Evolutionary conservation across 2,113 vertebrate species (phyloP).

Genomic region (Melanerpes formicivorus): DNA sequence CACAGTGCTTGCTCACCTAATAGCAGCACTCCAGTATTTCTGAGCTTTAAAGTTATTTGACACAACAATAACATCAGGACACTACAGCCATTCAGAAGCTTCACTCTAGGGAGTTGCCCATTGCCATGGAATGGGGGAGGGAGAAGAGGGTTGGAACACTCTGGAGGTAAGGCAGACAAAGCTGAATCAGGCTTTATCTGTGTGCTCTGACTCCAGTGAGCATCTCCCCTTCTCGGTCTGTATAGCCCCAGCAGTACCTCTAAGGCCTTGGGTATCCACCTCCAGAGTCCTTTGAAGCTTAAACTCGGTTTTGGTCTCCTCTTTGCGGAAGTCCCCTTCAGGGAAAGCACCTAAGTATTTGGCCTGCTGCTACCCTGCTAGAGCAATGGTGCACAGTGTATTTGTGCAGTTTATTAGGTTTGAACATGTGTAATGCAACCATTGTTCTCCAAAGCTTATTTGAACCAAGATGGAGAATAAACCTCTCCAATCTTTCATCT

Average conservation of each 20-base stretch:
- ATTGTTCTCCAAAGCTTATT: not conserved
- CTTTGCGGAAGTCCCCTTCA: not conserved
- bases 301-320: not conserved
- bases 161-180: not conserved
- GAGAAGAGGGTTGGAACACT: not conserved
- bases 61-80: not conserved
- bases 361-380: not conserved
- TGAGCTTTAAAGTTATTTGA: not conserved
- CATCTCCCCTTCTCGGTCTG: not conserved
- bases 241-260: not conserved
- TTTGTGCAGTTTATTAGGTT: not conserved
- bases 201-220: not conserved
- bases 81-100: not conserved
- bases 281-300: not conserved
- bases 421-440: not conserved
- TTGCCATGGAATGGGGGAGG: not conserved
- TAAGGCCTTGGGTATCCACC: not conserved
- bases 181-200: not conserved
- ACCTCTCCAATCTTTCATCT: not conserved
- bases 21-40: not conserved
- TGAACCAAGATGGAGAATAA: not conserved
- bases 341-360: rapidly evolving
- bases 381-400: not conserved
- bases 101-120: not conserved
- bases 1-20: rapidly evolving